Evolutionary conservation across 2,113 vertebrate genomes (phyloP).

Genomic region (Melanotaenia duboulayi): DNA sequence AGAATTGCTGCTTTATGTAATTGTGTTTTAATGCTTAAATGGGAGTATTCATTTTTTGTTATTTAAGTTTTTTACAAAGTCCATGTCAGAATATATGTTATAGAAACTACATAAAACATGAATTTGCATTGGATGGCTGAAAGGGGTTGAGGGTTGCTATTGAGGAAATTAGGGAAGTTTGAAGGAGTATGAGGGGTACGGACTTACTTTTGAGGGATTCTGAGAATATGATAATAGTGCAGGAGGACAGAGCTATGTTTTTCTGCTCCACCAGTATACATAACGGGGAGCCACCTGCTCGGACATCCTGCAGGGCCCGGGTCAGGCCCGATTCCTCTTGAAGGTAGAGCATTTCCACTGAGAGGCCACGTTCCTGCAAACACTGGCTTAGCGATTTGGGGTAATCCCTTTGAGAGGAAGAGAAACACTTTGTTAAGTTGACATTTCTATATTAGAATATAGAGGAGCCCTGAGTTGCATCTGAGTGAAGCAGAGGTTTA

Average conservation of each 20-base stretch:
- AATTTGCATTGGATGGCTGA: neutral
- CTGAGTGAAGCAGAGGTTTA: constrained; percentile 17
- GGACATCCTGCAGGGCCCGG: constrained; percentile 84
- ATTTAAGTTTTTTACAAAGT: neutral
- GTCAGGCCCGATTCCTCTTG: constrained; percentile 80
- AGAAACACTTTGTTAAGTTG: constrained; percentile 81
- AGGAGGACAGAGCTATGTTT: constrained; percentile 82
- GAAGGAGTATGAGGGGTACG: constrained; percentile 61
- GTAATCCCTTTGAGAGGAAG: constrained; percentile 87
- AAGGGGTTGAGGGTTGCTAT: constrained; percentile 19
- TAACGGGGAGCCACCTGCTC: constrained; percentile 84
- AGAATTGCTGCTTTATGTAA: neutral
- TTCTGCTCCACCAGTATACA: constrained; percentile 87
- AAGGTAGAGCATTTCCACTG: constrained; percentile 86
- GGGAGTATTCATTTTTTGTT: neutral
- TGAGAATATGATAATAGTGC: constrained; percentile 85
- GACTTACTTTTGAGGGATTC: constrained; percentile 89
- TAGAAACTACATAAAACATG: neutral
- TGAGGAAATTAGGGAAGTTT: constrained; percentile 36
- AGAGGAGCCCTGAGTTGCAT: constrained; percentile 31
- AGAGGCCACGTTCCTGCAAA: constrained; percentile 84
- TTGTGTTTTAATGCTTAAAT: constrained; percentile 1
- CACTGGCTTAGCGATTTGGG: constrained; percentile 82
- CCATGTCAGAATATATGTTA: neutral
- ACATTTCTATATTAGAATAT: constrained; percentile 47